Conservation (phyloP, 2,797 vertebrate species). For the Halcyon chelicuti region DNA sequence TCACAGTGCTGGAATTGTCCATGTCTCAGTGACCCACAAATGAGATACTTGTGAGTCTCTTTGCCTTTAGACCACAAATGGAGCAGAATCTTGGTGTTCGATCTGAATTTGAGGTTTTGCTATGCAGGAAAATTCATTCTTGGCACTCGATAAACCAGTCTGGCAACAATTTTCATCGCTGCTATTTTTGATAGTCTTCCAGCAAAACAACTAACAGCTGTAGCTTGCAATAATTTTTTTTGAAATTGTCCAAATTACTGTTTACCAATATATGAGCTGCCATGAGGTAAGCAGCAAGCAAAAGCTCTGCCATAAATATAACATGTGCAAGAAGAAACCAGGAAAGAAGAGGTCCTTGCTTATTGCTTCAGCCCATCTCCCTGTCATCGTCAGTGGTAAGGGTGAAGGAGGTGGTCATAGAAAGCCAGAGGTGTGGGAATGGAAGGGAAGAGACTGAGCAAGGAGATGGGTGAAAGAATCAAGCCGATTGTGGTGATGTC, state of each 20-base stretch:
- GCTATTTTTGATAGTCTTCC: not conserved
- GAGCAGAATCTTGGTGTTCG: not conserved
- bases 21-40: accelerated
- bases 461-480: not conserved
- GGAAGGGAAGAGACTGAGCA: not conserved
- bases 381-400: accelerated
- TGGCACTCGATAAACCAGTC: not conserved
- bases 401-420: not conserved
- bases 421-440: not conserved
- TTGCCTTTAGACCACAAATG: not conserved
- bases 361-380: not conserved
- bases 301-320: not conserved
- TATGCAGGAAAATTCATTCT: not conserved
- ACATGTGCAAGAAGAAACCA: not conserved
- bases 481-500: not conserved
- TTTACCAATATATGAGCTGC: constrained; percentile 16
- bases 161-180: not conserved
- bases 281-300: not conserved
- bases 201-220: constrained; percentile 30
- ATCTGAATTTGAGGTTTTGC: not conserved
- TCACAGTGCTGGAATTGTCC: not conserved
- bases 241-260: not conserved
- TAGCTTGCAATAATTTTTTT: not conserved
- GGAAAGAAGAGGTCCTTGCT: not conserved
- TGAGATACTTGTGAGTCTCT: not conserved